Evolutionary conservation across 2,888 invertebrate genomes (phyloP), one percentile per base, ranked within the genome.

Genomic region (Aphrophora alni): DNA sequence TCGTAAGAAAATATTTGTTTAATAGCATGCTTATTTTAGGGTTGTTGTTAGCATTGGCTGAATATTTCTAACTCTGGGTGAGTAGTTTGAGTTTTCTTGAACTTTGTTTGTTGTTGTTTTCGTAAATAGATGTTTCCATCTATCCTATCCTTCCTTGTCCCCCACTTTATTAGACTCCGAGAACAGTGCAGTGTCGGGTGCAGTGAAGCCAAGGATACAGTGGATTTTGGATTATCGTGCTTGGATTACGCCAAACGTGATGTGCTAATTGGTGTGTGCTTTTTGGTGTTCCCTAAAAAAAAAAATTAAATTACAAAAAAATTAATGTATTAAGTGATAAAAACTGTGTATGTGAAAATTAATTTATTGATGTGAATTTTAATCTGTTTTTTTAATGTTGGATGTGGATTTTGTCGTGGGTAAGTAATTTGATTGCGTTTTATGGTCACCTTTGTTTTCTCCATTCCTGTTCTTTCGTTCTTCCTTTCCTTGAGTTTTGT

Each of bases 191-290:
- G 59, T 59, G 59, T 59, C 21, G 2, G 59, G 59, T 59, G 59
- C 21, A 59, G 59, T 59, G 59, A 59, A 59, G 59, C 59, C 59
- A 59, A 21, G 59, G 59, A 59, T 59, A 59, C 59, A 59, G 59
- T 59, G 59, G 59, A 59, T 59, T 59, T 59, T 59, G 59, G 59
- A 59, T 59, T 59, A 59, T 59, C 59, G 59, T 59, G 59, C 59
- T 59, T 59, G 59, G 59, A 59, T 59, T 59, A 59, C 59, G 59
- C 59, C 59, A 59, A 21, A 59, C 59, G 59, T 59, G 59, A 59
- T 59, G 59, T 59, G 59, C 59, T 21, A 59, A 59, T 59, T 59
- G 59, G 59, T 59, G 59, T 59, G 59, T 59, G 59, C 59, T 59
- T 59, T 59, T 59, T 59, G 59, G 59, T 59, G 59, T 59, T 59